phyloP scores from a whole-genome alignment of 2,888 invertebrate species.

The Mesodorylaimus sp. region DNA sequence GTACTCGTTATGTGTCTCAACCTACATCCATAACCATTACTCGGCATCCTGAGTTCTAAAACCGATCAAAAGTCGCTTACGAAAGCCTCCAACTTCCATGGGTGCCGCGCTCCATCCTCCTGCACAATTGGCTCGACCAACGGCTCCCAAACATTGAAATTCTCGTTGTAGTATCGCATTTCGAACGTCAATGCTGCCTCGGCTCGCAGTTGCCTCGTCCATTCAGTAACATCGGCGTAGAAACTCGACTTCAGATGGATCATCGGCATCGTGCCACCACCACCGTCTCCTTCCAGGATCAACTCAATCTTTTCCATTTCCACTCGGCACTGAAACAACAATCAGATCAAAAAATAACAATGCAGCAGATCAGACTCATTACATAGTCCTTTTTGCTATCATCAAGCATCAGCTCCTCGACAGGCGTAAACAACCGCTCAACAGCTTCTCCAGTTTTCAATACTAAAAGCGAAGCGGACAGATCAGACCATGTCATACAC shows the following conservation, averaged over 20 bases:
- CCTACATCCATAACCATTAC: conserved; percentile 13
- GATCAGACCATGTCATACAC: no score
- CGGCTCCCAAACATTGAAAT: conserved; percentile 84
- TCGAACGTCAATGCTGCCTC: conserved; percentile 41
- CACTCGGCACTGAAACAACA: no score
- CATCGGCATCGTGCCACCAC: conserved; percentile 72
- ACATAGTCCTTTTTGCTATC: no score
- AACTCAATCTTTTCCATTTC: conserved; percentile 43
- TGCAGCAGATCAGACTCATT: no score
- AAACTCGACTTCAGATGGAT: conserved; percentile 50
- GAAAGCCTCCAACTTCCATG: conserved; percentile 14
- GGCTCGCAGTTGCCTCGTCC: conserved; percentile 21
- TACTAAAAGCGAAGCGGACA: no score
- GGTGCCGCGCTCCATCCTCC: conserved; percentile 15
- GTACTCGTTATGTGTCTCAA: conserved; percentile 11
- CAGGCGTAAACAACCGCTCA: no score
- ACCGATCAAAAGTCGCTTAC: no score
- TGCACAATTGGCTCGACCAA: conserved; percentile 60
- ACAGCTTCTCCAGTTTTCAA: no score
- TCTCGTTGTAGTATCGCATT: conserved; percentile 82
- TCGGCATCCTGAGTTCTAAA: no score
- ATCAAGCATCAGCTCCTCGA: no score
- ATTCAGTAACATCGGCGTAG: background rate
- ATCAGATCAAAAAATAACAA: no score
- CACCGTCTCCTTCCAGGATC: conserved; percentile 70